Evolutionary conservation across 1,140 invertebrate species (phyloP), one percentile per base, ranked within the genome.

Genomic region (Saccostrea echinata): DNA sequence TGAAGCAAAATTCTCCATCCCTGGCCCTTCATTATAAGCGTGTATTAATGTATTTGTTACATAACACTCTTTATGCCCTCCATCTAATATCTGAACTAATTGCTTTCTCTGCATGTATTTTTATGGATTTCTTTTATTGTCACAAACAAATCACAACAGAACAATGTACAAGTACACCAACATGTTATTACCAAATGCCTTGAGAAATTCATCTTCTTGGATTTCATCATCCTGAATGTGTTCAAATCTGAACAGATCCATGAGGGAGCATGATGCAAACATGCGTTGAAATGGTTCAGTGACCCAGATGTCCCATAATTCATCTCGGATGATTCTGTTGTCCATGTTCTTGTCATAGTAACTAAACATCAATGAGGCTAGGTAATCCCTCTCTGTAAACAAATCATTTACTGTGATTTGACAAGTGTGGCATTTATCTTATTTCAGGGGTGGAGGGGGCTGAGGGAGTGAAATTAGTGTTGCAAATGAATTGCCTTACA

Each of bases 281-380:
- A 97, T 92, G 86, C 96, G 96, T 61, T 96, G 96, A 81, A 97
- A 94, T 89, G 97, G 96, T 90, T 97, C 97, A 64, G 96, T 94
- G 53, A 96, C 94, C 64, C 96, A 96, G 85, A 97, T 96, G 95
- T 97, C 93, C 80, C 93, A 95, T 53, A 97, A 94, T 94, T 97
- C 97, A 52, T 96, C 96, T 53, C 95, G 95, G 88, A 97, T 96
- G 82, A 97, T 94, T 88, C 96, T 95, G 35, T 96, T 97, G 93
- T 97, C 96, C 90, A 96, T 97, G 93, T 97, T 97, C 87, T 96
- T 95, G 93, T 97, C 97, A 93, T 97, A 97, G 92, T 97, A 97
- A 52, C 96, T 97, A 92, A 97, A 97, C 96, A 97, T 97, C 92
- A 97, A 96, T 88, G 96, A 97, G 64, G 97, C 97, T 27, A 97